These are phyloP conservation scores for Hylyphantes graminicola DNA, from an alignment of 1,140 invertebrate genomes.

Conservation along the genomic window DNA sequence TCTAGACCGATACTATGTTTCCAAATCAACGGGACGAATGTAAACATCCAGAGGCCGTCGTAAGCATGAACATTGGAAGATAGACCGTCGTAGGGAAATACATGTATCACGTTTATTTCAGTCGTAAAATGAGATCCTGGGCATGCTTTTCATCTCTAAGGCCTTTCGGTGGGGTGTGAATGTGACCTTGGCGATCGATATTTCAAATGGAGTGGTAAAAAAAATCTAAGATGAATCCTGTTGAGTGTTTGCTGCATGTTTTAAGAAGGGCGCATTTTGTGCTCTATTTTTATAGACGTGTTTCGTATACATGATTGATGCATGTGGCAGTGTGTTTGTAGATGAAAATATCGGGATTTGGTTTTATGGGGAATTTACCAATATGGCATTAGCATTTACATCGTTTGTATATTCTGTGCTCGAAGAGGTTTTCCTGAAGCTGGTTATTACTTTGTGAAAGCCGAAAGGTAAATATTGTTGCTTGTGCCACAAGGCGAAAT, in stretches of 20 bases:
- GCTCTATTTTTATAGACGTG: slow-evolving; percentile 21
- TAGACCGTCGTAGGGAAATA: not conserved
- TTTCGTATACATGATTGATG: slow-evolving; percentile 19
- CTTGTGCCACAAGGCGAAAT: no score
- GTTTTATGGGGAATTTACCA: slow-evolving; percentile 13
- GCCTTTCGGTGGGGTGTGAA: not conserved
- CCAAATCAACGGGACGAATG: not conserved
- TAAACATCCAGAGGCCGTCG: slow-evolving; percentile 12
- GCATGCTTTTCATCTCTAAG: slow-evolving; percentile 21
- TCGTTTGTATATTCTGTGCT: no score
- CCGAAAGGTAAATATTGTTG: no score
- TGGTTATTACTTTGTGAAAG: no score
- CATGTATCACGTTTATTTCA: slow-evolving; percentile 40
- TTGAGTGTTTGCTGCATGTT: slow-evolving; percentile 20
- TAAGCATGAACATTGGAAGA: not conserved
- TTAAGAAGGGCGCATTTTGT: not conserved
- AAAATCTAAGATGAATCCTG: not conserved
- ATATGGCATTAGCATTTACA: slow-evolving; percentile 15
- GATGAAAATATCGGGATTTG: slow-evolving; percentile 15
- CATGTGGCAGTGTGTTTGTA: slow-evolving; percentile 9
- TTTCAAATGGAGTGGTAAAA: slow-evolving; percentile 28
- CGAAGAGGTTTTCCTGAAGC: no score
- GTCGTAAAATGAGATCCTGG: slow-evolving; percentile 16
- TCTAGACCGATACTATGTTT: no score
- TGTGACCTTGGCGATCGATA: slow-evolving; percentile 4